Conservation (phyloP, 1,140 invertebrate species). For the Heliconius hermathena region DNA sequence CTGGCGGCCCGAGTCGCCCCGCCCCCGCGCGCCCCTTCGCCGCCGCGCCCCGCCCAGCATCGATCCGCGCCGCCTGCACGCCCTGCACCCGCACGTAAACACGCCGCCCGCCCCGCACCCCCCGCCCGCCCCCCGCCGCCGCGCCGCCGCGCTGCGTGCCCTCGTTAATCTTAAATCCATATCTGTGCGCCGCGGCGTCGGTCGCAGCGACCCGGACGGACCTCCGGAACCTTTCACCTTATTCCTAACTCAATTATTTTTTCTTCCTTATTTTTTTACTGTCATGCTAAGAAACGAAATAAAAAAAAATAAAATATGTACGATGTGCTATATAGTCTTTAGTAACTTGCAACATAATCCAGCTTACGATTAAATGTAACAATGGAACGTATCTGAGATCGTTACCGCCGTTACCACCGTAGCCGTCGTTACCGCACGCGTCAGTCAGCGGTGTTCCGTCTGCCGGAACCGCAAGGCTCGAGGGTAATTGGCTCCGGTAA, state of each 20-base stretch:
- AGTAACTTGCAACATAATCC: not conserved
- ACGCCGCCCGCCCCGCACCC: slow-evolving; percentile 51
- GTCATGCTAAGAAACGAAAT: not conserved
- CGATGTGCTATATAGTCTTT: not conserved
- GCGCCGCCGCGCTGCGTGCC: slow-evolving; percentile 52
- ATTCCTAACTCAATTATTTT: not conserved
- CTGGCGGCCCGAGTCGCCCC: slow-evolving; percentile 56
- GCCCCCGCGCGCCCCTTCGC: slow-evolving; percentile 43
- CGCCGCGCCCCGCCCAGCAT: slow-evolving; percentile 63
- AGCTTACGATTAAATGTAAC: not conserved
- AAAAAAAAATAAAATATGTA: not conserved
- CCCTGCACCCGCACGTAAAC: slow-evolving; percentile 71
- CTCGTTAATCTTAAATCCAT: slow-evolving; percentile 80
- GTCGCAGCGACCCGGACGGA: slow-evolving; percentile 45
- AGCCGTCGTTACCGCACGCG: slow-evolving; percentile 8
- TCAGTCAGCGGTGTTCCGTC: slow-evolving; percentile 35
- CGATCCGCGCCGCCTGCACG: slow-evolving; percentile 60
- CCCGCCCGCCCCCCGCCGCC: slow-evolving; percentile 41
- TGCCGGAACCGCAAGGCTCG: slow-evolving; percentile 44
- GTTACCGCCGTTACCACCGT: slow-evolving; percentile 17
- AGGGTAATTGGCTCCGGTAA: slow-evolving; percentile 49
- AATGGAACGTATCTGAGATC: slow-evolving; percentile 32
- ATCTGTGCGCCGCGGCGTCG: slow-evolving; percentile 65
- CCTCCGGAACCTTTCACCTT: slow-evolving; percentile 31
- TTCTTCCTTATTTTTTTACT: not conserved